These are phyloP conservation scores for Danionella dracula DNA, from an alignment of 2,797 vertebrate genomes.

Conservation along the genomic window DNA sequence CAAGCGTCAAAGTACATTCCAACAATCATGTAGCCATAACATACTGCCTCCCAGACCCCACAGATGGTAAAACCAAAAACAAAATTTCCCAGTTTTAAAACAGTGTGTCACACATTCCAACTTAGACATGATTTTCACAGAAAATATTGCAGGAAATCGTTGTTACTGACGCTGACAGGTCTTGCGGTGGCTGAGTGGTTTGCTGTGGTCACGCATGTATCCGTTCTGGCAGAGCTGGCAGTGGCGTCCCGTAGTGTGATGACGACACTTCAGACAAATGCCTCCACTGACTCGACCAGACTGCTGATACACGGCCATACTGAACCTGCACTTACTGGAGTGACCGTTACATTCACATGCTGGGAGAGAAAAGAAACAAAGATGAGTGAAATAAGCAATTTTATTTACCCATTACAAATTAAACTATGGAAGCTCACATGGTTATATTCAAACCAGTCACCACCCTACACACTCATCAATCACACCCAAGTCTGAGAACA, in stretches of 20 bases:
- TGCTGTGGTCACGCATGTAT: slow-evolving; percentile 76
- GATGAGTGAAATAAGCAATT: background rate
- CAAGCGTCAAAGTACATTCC: slow-evolving; percentile 60
- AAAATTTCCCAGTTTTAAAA: background rate
- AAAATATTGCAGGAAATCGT: slow-evolving; percentile 14
- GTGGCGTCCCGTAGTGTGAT: slow-evolving; percentile 83
- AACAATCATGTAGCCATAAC: slow-evolving; percentile 55
- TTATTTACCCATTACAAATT: too few relatives aligned
- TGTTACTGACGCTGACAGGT: slow-evolving; percentile 81
- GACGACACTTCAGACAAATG: slow-evolving; percentile 83
- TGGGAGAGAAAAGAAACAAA: slow-evolving; percentile 43
- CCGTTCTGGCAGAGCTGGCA: slow-evolving; percentile 89
- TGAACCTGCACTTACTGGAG: slow-evolving; percentile 83
- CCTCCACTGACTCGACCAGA: slow-evolving; percentile 84
- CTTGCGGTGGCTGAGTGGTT: slow-evolving; percentile 73
- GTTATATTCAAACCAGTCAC: too few relatives aligned
- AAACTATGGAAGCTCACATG: too few relatives aligned
- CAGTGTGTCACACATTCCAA: background rate
- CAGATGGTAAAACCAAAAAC: background rate
- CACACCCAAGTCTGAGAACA: too few relatives aligned
- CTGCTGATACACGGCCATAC: slow-evolving; percentile 83
- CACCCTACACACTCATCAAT: too few relatives aligned
- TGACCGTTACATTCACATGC: slow-evolving; percentile 85
- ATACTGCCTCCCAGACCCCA: slow-evolving; percentile 38
- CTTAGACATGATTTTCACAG: background rate